phyloP scores from a whole-genome alignment of 2,113 vertebrate species.

The Heloderma charlesbogerti region DNA sequence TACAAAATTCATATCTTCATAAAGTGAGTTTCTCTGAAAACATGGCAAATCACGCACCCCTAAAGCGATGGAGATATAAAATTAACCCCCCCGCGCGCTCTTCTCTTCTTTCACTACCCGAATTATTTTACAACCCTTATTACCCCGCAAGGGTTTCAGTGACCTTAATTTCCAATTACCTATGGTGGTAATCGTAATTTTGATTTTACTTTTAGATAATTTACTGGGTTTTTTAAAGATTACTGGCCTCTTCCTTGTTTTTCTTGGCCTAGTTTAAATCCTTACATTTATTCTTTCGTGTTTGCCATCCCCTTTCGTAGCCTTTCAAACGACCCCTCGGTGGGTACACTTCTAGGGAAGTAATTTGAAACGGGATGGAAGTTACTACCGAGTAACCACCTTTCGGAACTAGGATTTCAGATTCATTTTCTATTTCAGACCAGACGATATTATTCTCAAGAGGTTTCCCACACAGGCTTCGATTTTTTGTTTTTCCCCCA shows the following conservation, averaged over 20 bases:
- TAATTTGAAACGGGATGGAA: not conserved
- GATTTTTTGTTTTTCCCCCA: not conserved
- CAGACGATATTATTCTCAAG: not conserved
- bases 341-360: not conserved
- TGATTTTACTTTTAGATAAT: not conserved
- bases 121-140: not conserved
- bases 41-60: not conserved
- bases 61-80: not conserved
- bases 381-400: not conserved
- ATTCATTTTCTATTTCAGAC: not conserved
- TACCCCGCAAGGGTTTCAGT: not conserved
- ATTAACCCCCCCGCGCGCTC: not conserved
- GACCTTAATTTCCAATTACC: not conserved
- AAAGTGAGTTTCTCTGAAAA: not conserved
- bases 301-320: not conserved
- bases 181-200: too few relatives aligned
- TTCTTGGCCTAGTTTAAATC: not conserved
- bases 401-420: not conserved
- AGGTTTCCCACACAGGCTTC: not conserved
- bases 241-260: not conserved
- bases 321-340: too few relatives aligned
- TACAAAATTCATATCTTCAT: not conserved
- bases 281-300: not conserved
- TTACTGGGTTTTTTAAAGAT: too few relatives aligned
- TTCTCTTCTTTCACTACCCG: not conserved